Conservation (phyloP, 2,113 vertebrate species). For the Tragelaphus strepsiceros region DNA sequence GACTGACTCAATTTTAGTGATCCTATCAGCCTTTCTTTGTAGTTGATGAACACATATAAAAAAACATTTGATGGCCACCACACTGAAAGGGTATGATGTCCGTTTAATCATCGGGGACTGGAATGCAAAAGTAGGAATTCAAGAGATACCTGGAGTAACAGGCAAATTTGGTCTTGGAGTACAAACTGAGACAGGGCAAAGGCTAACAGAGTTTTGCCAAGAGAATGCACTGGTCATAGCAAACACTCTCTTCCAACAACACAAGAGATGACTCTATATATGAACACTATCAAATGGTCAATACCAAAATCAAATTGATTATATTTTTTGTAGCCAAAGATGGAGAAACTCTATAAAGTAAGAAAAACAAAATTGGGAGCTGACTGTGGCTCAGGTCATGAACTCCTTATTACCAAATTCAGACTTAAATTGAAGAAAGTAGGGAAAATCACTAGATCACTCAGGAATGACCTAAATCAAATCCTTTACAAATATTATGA, state of each 20-base stretch:
- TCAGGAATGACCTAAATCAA: not conserved
- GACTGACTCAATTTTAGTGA: not conserved
- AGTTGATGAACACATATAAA: not conserved
- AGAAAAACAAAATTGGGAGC: not conserved
- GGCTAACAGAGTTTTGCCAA: not conserved
- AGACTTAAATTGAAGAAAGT: not conserved
- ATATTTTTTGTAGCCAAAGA: not conserved
- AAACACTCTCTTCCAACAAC: not conserved
- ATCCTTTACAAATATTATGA: not conserved
- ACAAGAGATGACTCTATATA: not conserved
- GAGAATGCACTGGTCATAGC: not conserved
- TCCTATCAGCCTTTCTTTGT: not conserved
- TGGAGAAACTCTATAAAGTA: not conserved
- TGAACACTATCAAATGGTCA: not conserved
- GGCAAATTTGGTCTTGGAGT: not conserved
- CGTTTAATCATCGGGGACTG: not conserved
- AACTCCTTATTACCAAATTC: not conserved
- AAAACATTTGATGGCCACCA: not conserved
- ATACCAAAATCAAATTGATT: not conserved
- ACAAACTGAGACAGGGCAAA: not conserved
- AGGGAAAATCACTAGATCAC: not conserved
- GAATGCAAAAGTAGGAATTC: not conserved
- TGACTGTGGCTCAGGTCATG: not conserved
- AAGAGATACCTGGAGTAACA: not conserved
- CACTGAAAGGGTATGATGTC: not conserved